These are phyloP conservation scores for Thunnus maccoyii DNA, from an alignment of 2,113 vertebrate species.

Conservation along the genomic window DNA sequence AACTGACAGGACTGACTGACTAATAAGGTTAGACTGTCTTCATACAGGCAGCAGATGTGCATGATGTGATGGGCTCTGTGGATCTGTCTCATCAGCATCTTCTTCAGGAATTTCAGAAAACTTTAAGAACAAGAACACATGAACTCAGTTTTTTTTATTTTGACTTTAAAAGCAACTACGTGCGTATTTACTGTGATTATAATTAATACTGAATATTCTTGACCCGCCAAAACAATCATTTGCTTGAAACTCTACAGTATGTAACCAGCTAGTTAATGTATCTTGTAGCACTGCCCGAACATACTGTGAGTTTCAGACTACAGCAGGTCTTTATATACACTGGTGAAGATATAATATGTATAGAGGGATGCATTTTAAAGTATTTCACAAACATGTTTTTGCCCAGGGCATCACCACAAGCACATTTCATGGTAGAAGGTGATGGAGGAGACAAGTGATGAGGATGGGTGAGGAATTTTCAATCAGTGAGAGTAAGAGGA, in stretches of 20 bases:
- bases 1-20: slow-evolving; percentile 57
- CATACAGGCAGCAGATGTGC: slow-evolving; percentile 39
- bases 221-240: slow-evolving; percentile 6
- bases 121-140: background rate
- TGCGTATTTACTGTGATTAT: background rate
- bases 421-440: slow-evolving; percentile 19
- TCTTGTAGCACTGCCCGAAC: background rate
- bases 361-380: slow-evolving; percentile 37
- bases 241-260: background rate
- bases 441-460: slow-evolving; percentile 31
- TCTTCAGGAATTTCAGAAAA: slow-evolving; percentile 13
- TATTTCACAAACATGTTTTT: slow-evolving; percentile 41
- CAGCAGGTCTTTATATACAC: background rate
- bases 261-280: background rate
- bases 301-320: slow-evolving; percentile 8
- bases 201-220: slow-evolving; percentile 4
- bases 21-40: slow-evolving; percentile 57
- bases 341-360: slow-evolving; percentile 21
- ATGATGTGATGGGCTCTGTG: slow-evolving; percentile 33
- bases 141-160: background rate
- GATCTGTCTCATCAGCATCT: slow-evolving; percentile 16
- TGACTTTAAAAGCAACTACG: background rate
- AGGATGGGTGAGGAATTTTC: slow-evolving; percentile 25
- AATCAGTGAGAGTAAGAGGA: slow-evolving; percentile 32
- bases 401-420: slow-evolving; percentile 47